Evolutionary conservation across 2,797 vertebrate species (phyloP), one percentile per base, ranked within the genome.

Genomic region (Pseudomugil gertrudae): DNA sequence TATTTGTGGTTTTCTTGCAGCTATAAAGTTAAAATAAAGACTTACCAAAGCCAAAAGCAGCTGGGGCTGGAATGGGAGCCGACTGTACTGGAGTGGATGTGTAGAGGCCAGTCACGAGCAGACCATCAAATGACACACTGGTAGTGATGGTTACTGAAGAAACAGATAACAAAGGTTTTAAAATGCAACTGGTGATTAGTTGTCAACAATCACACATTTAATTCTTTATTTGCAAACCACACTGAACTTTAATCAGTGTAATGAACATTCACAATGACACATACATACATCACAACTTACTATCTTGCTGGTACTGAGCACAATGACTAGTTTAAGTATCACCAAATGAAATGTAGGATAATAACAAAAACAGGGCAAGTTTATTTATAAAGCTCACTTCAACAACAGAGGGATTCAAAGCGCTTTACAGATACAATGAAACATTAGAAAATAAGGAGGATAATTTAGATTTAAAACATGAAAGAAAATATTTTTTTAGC

Each of bases 1-100:
- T 32, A 54, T 68, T 45, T 51, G 27, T 70, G 26, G 50, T 70
- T 54, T 66, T 67, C 60, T 80, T 68, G 74, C 30, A 57, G 52
- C 30, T 54, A 27, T 63, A 76, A 60, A 54, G 21, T 30, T 10
- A 38, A 66, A 57, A 15, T 38, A 66, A 58, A 13, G 47, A 94
- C 96, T 98, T 92, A 99, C 98, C 97, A 77, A 99, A 98, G 80
- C 97, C 96, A 84, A 98, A 98, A 54, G 96, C 95, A 54, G 90
- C 95, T 60, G 97, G 94, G 36, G 96, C 95, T 11, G 95, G 95
- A 75, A 99, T 96, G 79, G 96, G 96, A 66, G 97, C 95, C 47
- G 96, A 92, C 86, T 98, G 97, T 70, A 96, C 93, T n/a, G 95
- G 96, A 13, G 97, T 98, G 61, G 97, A 98, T 9, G 98, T 99